Evolutionary conservation across 2,888 invertebrate genomes (phyloP).

Genomic region (Incurvaria masculella): DNA sequence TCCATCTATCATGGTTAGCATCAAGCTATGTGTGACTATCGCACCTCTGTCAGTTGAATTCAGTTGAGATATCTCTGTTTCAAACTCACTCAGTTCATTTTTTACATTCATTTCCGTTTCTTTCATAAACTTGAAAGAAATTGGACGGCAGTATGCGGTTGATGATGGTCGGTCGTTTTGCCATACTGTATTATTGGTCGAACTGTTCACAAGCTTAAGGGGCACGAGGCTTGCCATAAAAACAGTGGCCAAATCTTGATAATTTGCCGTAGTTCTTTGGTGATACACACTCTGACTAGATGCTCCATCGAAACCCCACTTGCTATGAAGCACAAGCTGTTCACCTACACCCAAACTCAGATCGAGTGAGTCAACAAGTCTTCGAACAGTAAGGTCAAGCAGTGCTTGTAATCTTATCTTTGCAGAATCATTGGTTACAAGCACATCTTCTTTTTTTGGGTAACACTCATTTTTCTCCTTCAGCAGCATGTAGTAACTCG

Average conservation of each 20-base stretch:
- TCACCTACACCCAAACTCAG: background rate
- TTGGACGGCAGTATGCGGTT: slow-evolving; percentile 8
- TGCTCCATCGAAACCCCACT: too few relatives aligned
- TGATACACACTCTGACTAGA: too few relatives aligned
- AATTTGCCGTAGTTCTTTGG: too few relatives aligned
- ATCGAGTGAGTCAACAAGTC: background rate
- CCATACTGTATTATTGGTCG: slow-evolving; percentile 5
- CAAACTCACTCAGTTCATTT: slow-evolving; percentile 4
- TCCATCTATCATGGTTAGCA: slow-evolving; percentile 8
- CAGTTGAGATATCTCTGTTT: slow-evolving; percentile 3
- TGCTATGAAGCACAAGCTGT: background rate
- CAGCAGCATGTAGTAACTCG: background rate
- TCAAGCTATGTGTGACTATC: slow-evolving; percentile 2
- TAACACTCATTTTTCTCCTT: background rate
- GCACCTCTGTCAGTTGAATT: slow-evolving; percentile 2
- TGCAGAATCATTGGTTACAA: background rate
- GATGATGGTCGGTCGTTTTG: slow-evolving; percentile 9
- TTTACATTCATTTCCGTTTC: background rate
- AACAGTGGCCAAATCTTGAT: slow-evolving; percentile 4
- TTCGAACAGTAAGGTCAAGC: background rate
- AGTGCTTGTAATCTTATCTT: background rate
- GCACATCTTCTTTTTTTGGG: background rate
- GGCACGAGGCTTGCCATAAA: slow-evolving; percentile 2
- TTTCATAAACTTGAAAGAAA: slow-evolving; percentile 8
- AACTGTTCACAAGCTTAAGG: slow-evolving; percentile 1